Base-by-base conservation (phyloP, 2,113 vertebrate genomes). In the Noturus placidus region DNA sequence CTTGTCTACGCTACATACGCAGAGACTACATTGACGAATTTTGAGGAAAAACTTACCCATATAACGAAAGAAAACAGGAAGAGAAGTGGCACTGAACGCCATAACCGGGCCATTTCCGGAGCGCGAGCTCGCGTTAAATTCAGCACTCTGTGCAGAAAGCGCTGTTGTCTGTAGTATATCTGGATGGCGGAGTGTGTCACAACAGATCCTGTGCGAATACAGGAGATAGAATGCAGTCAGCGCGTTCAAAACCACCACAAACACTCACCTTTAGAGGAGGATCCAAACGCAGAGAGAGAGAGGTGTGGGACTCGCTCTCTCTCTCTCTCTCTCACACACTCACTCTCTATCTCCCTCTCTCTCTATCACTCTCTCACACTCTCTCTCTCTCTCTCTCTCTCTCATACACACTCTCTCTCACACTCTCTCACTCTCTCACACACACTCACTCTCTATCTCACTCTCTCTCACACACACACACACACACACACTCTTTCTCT, bases 191-290 rank as follows among this genome's bases (percentile, higher is more conserved):
- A 22, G 77, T 7, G 13, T 42, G 22, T 30, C 52, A 56, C 15
- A 4, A 57, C n/a, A 25, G 33, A 22, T 42, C 15, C 77, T 87
- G 42, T 11, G 10, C 70, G 83, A 82, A 50, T 54, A 50, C 42
- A 54, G 15, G 33, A 27, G 14, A 42, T 38, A 61, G 27, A 52
- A 19, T 14, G 57, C 54, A 61, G 61, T 86, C 35, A 20, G 61
- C 11, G 56, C 38, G 54, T 67, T 80, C 72, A 61, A 52, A 46
- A 67, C 3, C 46, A 35, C 19, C 50, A 61, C 89, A 89, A 87
- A 88, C 88, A 88, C 76, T 88, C 19, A 86, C 86, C 77, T 77
- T 81, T 22, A 79, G 35, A 84, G 85, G 86, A 78, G 82, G 74
- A 69, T 17, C 81, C 65, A 42, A 46, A 83, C 72, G 42, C 52